These are phyloP conservation scores for Ophion costatus DNA, from an alignment of 2,888 invertebrate species.

Conservation along the genomic window DNA sequence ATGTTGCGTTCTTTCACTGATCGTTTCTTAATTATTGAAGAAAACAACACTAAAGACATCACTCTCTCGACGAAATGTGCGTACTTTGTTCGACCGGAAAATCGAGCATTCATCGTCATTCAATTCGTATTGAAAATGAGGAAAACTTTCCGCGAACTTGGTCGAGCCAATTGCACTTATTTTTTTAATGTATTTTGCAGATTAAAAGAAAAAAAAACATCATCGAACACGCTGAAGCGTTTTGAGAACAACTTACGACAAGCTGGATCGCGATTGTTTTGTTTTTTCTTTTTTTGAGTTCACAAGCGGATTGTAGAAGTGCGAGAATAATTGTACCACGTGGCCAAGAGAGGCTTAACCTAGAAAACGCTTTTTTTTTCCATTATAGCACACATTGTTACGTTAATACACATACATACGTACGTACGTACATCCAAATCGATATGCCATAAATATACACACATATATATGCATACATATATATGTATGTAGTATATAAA, in stretches of 20 bases:
- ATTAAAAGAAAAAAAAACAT: slow-evolving; percentile 8
- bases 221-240: slow-evolving; percentile 11
- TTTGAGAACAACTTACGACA: slow-evolving; percentile 16
- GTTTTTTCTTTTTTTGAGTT: slow-evolving; percentile 16
- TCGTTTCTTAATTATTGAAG: not conserved
- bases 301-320: slow-evolving; percentile 58
- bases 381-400: slow-evolving; percentile 71
- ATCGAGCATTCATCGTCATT: not conserved
- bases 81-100: not conserved
- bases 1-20: not conserved
- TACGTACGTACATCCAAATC: slow-evolving; percentile 68
- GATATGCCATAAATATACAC: slow-evolving; percentile 60
- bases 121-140: not conserved
- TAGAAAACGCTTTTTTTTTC: slow-evolving; percentile 64
- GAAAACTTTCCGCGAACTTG: not conserved
- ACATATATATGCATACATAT: slow-evolving; percentile 22
- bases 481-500: not conserved
- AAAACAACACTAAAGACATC: not conserved
- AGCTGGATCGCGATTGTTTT: slow-evolving; percentile 29
- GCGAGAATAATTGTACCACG: slow-evolving; percentile 55
- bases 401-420: slow-evolving; percentile 72
- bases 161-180: not conserved
- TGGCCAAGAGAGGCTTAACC: slow-evolving; percentile 55
- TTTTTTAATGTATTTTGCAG: not conserved
- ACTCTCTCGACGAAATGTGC: not conserved